A percentile compares a stretch with the other conserved stretches of the same genome.
Conservation (phyloP, 2,888 invertebrate genomes). For the Meganola albula region DNA sequence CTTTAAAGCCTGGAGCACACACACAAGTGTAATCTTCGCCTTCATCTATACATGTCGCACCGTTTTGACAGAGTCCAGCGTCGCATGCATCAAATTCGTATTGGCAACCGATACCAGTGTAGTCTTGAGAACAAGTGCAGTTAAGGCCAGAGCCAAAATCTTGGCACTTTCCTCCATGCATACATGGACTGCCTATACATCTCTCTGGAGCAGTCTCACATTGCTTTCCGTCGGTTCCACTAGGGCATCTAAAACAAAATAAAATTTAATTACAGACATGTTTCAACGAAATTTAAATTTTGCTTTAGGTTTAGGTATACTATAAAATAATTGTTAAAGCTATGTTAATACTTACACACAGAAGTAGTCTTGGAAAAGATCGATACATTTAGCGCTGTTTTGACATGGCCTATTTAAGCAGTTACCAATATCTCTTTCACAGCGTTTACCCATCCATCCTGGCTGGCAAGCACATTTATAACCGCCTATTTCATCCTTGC, state of each 20-base stretch:
- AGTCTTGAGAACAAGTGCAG: constrained; percentile 93
- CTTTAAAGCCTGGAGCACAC: constrained; percentile 88
- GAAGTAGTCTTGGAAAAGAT: constrained; percentile 93
- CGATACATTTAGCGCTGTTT: constrained; percentile 94
- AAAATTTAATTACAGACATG: constrained; percentile 18
- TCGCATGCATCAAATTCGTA: constrained; percentile 96
- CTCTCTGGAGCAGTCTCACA: constrained; percentile 98
- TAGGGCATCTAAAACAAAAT: constrained; percentile 83
- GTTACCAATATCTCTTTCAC: constrained; percentile 91
- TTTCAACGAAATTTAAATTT: constrained; percentile 1
- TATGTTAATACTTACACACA: constrained; percentile 86
- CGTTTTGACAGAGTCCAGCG: constrained; percentile 93
- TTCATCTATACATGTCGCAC: constrained; percentile 93
- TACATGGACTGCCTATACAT: constrained; percentile 95
- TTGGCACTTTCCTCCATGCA: constrained; percentile 97
- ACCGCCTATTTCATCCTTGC: constrained; percentile 89
- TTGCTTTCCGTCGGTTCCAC: constrained; percentile 97
- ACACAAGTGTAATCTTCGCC: constrained; percentile 90
- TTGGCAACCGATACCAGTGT: constrained; percentile 92
- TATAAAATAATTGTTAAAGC: background rate
- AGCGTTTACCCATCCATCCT: constrained; percentile 92
- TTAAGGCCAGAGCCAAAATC: constrained; percentile 97
- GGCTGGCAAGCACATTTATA: constrained; percentile 89
- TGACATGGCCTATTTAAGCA: constrained; percentile 93
- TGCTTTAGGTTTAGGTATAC: background rate